Evolutionary conservation across 2,888 invertebrate genomes (phyloP), one percentile per base, ranked within the genome.

Genomic region (Euspilapteryx auroguttella): DNA sequence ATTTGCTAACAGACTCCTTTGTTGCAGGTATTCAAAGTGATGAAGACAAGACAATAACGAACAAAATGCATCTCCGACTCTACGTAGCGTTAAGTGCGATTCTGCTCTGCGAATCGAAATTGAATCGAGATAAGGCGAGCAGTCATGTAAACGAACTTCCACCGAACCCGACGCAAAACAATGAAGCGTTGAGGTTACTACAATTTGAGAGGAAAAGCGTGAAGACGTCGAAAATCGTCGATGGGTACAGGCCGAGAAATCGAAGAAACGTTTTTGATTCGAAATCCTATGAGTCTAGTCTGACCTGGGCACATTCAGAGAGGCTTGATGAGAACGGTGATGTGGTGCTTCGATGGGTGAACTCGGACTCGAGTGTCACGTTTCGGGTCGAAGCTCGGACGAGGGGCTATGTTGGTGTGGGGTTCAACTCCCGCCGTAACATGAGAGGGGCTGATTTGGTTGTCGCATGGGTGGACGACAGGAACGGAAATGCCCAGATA

Each of bases 401-500:
- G 34, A 79, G 81, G 46, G 94, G 94, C 41, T 94, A 90, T 62
- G 85, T 94, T 37, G 92, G 89, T 23, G 82, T 94, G 45, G 94
- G 94, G 33, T 89, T 94, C 61, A 90, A 90, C 40, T 82, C 82
- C 31, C 86, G 83, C 50, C 88, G 89, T 36, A 82, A 83, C 40
- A 85, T 89, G 82, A 80, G 83, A 48, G 89, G 88, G 25, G 84
- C 90, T 33, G 94, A 94, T 79, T 83, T 94, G 68, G 85, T 92
- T 41, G 83, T 94, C 53, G 92, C 89, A 34, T 94, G 94, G 93
- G 87, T 94, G 41, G 87, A 89, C 68, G 85, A 87, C 53, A 61
- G 61, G 47, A 71, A 64, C 47, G 71, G 68, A 42, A 68, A 62
- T 66, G 87, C 87, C 44, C 85, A 87, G 65, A 82, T 89, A 63